A percentile compares a stretch with the other conserved stretches of the same genome.
Evolutionary conservation across 2,113 vertebrate species (phyloP).

Genomic region (Urocolius indicus): DNA sequence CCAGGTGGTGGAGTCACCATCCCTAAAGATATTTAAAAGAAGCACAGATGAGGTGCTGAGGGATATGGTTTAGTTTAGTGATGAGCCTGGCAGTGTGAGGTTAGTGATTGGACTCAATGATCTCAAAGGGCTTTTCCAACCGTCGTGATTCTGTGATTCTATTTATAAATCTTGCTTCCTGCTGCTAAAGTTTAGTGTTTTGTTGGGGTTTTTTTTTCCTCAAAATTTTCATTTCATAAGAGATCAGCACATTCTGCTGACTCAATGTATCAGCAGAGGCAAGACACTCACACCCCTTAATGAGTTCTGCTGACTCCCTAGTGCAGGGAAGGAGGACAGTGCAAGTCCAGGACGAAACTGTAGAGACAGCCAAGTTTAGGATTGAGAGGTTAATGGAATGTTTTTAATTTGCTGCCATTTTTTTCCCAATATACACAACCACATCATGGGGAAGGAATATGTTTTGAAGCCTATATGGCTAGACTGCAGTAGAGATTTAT

Average conservation of each 20-base stretch:
- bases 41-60: no score
- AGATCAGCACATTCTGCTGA: neutral
- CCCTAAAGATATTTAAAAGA: no score
- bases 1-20: no score
- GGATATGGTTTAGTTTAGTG: no score
- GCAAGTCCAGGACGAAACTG: neutral
- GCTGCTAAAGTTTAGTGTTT: neutral
- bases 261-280: neutral
- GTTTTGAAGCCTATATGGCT: neutral
- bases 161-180: neutral
- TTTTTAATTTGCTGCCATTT: neutral
- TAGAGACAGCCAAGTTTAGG: neutral
- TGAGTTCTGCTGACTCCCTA: neutral
- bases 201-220: neutral
- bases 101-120: no score
- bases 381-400: neutral
- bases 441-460: neutral
- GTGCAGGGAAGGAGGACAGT: neutral
- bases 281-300: fast-evolving
- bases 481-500: neutral
- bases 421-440: neutral
- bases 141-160: no score
- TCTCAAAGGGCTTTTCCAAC: no score
- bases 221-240: neutral
- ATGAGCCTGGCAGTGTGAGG: no score